A percentile compares a stretch with the other conserved stretches of the same genome.
These are phyloP conservation scores for Xylocopa sonorina DNA, from an alignment of 1,140 invertebrate genomes.

Conservation along the genomic window DNA sequence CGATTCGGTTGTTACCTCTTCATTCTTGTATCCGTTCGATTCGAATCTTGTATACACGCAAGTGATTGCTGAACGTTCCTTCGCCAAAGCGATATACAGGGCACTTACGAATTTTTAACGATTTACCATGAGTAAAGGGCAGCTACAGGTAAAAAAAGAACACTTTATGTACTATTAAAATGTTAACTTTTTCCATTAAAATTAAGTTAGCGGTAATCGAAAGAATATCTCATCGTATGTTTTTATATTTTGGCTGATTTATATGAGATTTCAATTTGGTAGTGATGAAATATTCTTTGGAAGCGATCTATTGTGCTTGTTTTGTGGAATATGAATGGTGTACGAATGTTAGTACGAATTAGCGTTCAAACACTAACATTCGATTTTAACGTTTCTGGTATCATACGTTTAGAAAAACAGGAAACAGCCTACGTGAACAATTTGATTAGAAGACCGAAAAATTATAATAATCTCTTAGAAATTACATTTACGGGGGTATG, in stretches of 20 bases:
- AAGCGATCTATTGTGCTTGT: not conserved
- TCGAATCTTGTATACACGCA: not conserved
- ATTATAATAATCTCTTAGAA: not conserved
- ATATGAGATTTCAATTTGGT: not conserved
- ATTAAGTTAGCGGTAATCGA: no score
- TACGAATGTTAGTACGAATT: conserved; percentile 22
- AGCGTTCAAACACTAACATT: not conserved
- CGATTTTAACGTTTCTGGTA: no score
- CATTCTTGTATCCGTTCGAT: not conserved
- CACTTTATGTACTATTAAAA: no score
- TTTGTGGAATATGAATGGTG: not conserved
- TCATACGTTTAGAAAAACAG: no score
- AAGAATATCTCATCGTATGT: not conserved
- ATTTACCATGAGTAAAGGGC: not conserved
- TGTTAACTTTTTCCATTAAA: no score
- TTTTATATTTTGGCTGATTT: not conserved
- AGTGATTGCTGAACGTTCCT: not conserved
- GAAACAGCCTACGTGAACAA: not conserved
- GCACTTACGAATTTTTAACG: not conserved
- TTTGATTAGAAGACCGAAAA: not conserved
- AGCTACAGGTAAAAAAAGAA: conserved; percentile 36
- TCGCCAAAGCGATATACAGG: not conserved
- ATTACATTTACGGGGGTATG: no score
- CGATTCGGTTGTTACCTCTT: conserved; percentile 13
- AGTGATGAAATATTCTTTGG: not conserved